phyloP scores from a whole-genome alignment of 2,113 vertebrate species.

The Climacteris rufus region DNA sequence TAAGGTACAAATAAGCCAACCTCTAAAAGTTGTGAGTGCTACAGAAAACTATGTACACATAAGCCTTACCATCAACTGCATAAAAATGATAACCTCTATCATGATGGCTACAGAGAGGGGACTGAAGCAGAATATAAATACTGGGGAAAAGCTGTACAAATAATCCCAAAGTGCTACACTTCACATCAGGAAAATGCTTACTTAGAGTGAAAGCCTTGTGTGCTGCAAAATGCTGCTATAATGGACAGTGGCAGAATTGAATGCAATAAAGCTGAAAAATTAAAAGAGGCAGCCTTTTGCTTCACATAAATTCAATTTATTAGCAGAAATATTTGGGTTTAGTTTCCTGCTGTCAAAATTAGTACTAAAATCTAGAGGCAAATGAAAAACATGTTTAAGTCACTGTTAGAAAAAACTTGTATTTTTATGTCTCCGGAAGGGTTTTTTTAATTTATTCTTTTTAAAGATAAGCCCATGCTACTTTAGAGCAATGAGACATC shows the following conservation, averaged over 20 bases:
- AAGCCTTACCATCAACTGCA: background rate
- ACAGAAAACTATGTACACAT: background rate
- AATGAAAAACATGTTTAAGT: background rate
- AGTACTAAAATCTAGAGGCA: background rate
- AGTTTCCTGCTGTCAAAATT: background rate
- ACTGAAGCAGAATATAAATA: background rate
- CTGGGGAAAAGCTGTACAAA: background rate
- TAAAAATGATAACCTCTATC: background rate
- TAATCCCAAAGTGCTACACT: background rate
- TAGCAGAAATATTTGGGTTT: background rate
- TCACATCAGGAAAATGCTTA: background rate
- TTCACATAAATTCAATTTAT: background rate
- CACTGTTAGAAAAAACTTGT: background rate
- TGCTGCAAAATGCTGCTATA: background rate
- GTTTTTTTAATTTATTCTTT: background rate
- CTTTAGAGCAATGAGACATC: background rate
- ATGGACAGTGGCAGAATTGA: background rate
- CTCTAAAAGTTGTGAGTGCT: background rate
- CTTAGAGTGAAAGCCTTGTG: background rate
- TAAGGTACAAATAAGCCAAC: background rate
- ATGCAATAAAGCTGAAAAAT: background rate
- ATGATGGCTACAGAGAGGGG: background rate
- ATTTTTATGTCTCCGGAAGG: background rate
- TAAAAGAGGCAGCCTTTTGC: background rate
- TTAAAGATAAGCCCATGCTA: too few species aligned